phyloP scores from a whole-genome alignment of 2,797 vertebrate genomes.

The Syngnathus acus region DNA sequence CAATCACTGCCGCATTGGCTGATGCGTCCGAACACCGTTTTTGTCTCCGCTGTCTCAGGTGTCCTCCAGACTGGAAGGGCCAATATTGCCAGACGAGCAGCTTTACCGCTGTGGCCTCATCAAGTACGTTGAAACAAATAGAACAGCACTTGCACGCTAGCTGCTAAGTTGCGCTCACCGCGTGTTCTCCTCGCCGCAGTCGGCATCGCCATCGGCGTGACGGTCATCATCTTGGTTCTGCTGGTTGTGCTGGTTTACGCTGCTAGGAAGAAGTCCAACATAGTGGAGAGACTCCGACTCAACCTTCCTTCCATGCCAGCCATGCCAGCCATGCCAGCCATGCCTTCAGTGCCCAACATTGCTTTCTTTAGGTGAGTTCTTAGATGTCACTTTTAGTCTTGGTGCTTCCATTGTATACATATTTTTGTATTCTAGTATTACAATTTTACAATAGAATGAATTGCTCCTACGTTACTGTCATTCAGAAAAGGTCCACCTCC shows the following conservation, averaged over 20 bases:
- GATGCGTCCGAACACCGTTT: not conserved
- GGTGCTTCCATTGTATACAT: not conserved
- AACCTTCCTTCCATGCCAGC: constrained; percentile 42
- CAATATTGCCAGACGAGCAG: constrained; percentile 52
- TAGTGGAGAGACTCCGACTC: constrained; percentile 36
- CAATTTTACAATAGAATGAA: no score
- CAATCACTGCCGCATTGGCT: no score
- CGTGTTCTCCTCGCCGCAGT: constrained; percentile 32
- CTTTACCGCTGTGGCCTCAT: constrained; percentile 28
- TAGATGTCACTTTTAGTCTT: not conserved
- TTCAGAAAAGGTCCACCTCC: constrained; percentile 32
- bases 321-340: constrained; percentile 17
- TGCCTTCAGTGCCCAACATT: constrained; percentile 22
- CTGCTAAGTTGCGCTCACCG: not conserved
- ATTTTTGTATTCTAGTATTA: not conserved
- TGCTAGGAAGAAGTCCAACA: constrained; percentile 45
- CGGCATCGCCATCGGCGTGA: constrained; percentile 66
- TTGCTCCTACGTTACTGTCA: constrained; percentile 7
- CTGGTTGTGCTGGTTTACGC: constrained; percentile 49
- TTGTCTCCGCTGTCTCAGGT: constrained; percentile 40
- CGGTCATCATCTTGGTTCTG: constrained; percentile 42
- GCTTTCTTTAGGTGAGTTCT: constrained; percentile 41
- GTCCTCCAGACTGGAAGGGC: constrained; percentile 57
- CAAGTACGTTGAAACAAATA: constrained; percentile 36
- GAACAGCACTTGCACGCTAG: no score